Conservation (phyloP, 2,797 vertebrate genomes). For the Brachymystax lenok region DNA sequence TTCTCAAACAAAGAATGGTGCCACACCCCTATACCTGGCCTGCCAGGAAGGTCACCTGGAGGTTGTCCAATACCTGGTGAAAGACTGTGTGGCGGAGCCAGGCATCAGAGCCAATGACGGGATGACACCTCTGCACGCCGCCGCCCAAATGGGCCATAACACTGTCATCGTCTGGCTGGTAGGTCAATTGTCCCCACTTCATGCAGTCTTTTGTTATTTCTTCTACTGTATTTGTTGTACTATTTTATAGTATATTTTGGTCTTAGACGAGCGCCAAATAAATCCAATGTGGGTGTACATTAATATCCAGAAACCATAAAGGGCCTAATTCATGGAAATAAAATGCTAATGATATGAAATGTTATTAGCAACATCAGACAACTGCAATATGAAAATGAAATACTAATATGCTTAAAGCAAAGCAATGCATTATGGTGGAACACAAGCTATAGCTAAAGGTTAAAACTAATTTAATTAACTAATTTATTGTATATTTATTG, state of each 20-base stretch:
- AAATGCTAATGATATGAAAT: no score
- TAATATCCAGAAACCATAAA: no score
- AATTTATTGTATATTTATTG: no score
- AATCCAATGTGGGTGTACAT: no score
- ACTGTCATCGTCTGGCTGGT: constrained; percentile 97
- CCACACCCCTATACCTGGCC: constrained; percentile 97
- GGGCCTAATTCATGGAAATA: no score
- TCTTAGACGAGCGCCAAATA: no score
- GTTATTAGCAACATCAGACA: no score
- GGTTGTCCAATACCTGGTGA: constrained; percentile 91
- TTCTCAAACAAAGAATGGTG: constrained; percentile 95
- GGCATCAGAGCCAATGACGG: constrained; percentile 87
- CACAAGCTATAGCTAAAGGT: no score
- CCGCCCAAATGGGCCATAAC: constrained; percentile 97
- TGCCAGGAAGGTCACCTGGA: constrained; percentile 98
- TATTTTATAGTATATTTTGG: background rate
- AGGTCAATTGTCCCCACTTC: constrained; percentile 39
- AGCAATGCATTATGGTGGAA: no score
- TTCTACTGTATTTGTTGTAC: background rate
- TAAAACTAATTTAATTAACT: no score
- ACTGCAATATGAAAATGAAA: no score
- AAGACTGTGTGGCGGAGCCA: constrained; percentile 90
- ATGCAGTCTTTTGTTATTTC: background rate
- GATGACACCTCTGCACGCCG: constrained; percentile 94
- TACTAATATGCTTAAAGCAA: no score